Evolutionary conservation across 2,113 vertebrate species (phyloP).

Genomic region (Callopanchax toddi): DNA sequence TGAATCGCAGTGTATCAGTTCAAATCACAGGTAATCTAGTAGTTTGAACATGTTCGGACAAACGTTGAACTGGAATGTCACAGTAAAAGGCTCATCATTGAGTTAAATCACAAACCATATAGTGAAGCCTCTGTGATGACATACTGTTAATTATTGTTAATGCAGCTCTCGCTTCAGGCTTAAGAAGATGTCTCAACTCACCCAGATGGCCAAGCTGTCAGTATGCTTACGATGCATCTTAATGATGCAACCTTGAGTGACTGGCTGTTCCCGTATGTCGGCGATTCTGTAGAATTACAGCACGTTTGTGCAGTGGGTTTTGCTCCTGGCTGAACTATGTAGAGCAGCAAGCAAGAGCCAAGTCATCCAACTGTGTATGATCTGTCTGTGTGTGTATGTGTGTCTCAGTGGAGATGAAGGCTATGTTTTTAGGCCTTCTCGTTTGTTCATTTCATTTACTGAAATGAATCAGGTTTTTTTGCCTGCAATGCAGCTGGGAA

Average conservation of each 20-base stretch:
- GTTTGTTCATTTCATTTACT: background rate
- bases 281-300: conserved; percentile 5
- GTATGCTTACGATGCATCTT: conserved; percentile 3
- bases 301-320: background rate
- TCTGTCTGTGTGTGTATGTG: background rate
- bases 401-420: conserved; percentile 5
- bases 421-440: background rate
- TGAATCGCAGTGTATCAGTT: too few species aligned
- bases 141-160: conserved; percentile 45
- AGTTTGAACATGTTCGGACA: background rate
- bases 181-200: conserved; percentile 27
- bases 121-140: conserved; percentile 31
- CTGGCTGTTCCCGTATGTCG: conserved; percentile 2
- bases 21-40: background rate
- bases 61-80: background rate
- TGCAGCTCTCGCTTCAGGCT: conserved; percentile 29
- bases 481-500: conserved; percentile 4
- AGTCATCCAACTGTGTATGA: conserved; percentile 8
- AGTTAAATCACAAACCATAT: conserved; percentile 1
- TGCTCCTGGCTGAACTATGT: conserved; percentile 8
- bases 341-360: conserved; percentile 1
- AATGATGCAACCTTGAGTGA: conserved; percentile 12
- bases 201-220: conserved; percentile 55
- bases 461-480: conserved; percentile 11
- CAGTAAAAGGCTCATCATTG: conserved; percentile 11